Base-by-base conservation (phyloP, 1,140 invertebrate species). In the Drosophila kanapiae region DNA sequence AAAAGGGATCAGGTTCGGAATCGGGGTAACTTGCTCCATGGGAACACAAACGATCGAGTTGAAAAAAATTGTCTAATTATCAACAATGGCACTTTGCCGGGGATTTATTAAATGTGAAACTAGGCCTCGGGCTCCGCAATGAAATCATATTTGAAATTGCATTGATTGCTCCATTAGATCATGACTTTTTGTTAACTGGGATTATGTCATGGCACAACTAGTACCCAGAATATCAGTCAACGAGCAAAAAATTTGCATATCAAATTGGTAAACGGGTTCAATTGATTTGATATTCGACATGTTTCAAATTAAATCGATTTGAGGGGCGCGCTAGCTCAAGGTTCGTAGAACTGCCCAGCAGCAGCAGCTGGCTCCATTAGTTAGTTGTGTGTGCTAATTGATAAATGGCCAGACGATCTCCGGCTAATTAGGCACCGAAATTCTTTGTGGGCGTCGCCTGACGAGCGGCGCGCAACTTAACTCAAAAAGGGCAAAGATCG, bases 101-200 rank as follows among this genome's bases (percentile, higher is more conserved):
- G 33, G 37, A 76, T 65, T 81, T 80, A 75, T 67, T 33, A 82
- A 59, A 53, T 64, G 29, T 56, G 56, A 59, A 77, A 78, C 63
- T 80, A 48, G 53, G 71, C 38, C 51, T 49, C 43, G 16, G 16
- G 54, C 70, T 72, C 5, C n/a, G 31, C 37, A 78, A 84, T 88
- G 84, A 78, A 88, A 84, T 88, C 80, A 90, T 88, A 60, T 68
- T 71, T 37, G 59, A 71, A 78, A 81, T 75, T 90, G 84, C 84
- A 87, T 87, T 78, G 84, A 90, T 88, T 88, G 68, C 74, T 78
- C 77, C 51, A 90, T 87, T 79, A 82, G 78, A 82, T 79, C 82
- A 86, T 38, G 31, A 7, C 6, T 31, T 6, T 49, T 33, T 56
- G 53, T 48, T 65, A 47, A 56, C 53, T 27, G 43, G 16, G 64